A percentile compares a stretch with the other conserved stretches of the same genome.
These are phyloP conservation scores for Callipepla squamata DNA, from an alignment of 2,113 vertebrate species.

Conservation along the genomic window DNA sequence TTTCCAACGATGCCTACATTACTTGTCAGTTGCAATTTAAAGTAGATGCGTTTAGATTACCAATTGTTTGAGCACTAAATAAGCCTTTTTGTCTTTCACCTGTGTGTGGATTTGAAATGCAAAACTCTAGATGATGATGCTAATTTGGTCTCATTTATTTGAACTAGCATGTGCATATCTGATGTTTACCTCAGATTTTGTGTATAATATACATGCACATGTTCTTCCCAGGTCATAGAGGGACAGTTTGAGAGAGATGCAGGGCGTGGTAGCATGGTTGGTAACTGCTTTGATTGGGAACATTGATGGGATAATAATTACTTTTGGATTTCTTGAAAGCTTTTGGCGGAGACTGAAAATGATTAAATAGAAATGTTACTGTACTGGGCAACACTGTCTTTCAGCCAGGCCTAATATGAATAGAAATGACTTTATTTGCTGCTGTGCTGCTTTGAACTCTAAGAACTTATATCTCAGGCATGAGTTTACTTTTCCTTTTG, in stretches of 20 bases:
- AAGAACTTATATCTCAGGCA: not conserved
- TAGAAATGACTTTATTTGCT: not conserved
- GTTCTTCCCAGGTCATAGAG: not conserved
- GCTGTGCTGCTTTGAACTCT: constrained; percentile 22
- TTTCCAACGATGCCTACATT: not conserved
- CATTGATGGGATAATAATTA: not conserved
- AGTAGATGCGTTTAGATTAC: not conserved
- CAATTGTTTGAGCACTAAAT: not conserved
- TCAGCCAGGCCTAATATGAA: not conserved
- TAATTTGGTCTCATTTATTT: not conserved
- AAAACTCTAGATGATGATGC: not conserved
- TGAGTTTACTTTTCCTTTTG: constrained; percentile 39
- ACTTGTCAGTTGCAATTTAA: not conserved
- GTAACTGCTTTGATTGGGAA: not conserved
- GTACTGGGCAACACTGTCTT: not conserved
- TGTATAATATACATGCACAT: not conserved
- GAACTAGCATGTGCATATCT: not conserved
- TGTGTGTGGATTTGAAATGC: not conserved
- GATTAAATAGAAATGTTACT: not conserved
- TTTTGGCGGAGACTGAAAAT: not conserved
- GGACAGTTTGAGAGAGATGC: not conserved
- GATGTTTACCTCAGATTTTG: not conserved
- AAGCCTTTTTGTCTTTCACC: not conserved
- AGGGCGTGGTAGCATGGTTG: not conserved
- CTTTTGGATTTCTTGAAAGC: not conserved